Conservation (phyloP, 2,888 invertebrate species). For the Opisthograptis luteolata region DNA sequence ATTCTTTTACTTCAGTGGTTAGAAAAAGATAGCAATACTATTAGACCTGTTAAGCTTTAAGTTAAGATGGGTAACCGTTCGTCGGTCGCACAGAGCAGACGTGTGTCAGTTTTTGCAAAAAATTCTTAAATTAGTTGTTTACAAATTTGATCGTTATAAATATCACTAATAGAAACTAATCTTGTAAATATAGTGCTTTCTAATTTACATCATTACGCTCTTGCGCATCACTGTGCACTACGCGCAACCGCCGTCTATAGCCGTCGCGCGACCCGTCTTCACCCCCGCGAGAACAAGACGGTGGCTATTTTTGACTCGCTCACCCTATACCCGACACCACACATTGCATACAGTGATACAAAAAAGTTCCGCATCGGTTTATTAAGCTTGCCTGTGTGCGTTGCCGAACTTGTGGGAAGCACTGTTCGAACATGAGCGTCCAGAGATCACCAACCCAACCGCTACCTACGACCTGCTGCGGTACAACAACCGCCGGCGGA, state of each 20-base stretch:
- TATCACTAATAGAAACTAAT: neutral
- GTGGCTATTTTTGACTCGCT: slow-evolving; percentile 1
- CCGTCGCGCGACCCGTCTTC: neutral
- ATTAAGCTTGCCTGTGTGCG: neutral
- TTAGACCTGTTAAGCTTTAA: too few relatives aligned
- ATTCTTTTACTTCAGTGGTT: too few relatives aligned
- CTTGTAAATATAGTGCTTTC: neutral
- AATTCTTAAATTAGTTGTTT: neutral
- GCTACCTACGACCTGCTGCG: too few relatives aligned
- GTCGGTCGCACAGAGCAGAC: neutral
- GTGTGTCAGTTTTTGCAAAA: neutral
- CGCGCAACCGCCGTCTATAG: neutral
- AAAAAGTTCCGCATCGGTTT: neutral
- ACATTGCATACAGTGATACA: neutral
- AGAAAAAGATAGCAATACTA: too few relatives aligned
- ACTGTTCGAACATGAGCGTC: neutral
- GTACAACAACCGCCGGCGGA: neutral
- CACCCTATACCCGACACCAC: neutral
- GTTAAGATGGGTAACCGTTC: too few relatives aligned
- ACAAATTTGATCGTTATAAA: neutral
- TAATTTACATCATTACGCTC: neutral
- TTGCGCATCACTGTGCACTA: neutral
- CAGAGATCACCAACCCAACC: slow-evolving; percentile 1
- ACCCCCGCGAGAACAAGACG: neutral
- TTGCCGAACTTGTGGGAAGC: neutral